Conservation (phyloP, 2,113 vertebrate genomes). For the Polyodon spathula region DNA sequence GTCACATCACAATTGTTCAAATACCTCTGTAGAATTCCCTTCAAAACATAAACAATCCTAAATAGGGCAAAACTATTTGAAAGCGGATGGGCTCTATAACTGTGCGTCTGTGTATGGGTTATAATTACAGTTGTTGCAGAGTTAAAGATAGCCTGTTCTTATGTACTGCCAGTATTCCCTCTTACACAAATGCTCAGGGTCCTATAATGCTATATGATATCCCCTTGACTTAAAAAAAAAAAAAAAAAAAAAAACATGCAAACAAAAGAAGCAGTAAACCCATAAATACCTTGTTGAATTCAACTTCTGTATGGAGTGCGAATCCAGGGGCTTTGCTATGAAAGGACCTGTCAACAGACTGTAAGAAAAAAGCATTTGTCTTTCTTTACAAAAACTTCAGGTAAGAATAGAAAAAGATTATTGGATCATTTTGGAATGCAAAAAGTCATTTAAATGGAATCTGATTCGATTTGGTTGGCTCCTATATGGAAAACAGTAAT, state of each 20-base stretch:
- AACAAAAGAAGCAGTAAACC: neutral
- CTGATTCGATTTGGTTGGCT: neutral
- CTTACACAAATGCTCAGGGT: too few species aligned
- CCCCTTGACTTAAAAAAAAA: neutral
- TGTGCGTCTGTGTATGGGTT: too few species aligned
- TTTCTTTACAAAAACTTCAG: constrained; percentile 22
- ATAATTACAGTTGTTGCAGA: too few species aligned
- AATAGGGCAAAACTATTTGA: too few species aligned
- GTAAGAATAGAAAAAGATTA: neutral
- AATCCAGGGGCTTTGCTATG: constrained; percentile 38
- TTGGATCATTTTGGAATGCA: constrained; percentile 14
- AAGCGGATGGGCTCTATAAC: too few species aligned
- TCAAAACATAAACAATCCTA: too few species aligned
- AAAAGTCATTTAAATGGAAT: constrained; percentile 8
- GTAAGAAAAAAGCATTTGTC: constrained; percentile 36
- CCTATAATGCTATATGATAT: too few species aligned
- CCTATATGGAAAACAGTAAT: too few species aligned
- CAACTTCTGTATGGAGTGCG: constrained; percentile 41
- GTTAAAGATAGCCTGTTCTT: too few species aligned
- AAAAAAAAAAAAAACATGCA: constrained; percentile 17
- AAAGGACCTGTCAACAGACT: constrained; percentile 40
- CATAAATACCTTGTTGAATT: constrained; percentile 40
- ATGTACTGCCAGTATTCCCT: too few species aligned
- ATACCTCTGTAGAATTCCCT: too few species aligned
- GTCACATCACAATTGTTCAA: too few species aligned